Base-by-base conservation (phyloP, 1,140 invertebrate genomes). In the Camponotus vicinus region DNA sequence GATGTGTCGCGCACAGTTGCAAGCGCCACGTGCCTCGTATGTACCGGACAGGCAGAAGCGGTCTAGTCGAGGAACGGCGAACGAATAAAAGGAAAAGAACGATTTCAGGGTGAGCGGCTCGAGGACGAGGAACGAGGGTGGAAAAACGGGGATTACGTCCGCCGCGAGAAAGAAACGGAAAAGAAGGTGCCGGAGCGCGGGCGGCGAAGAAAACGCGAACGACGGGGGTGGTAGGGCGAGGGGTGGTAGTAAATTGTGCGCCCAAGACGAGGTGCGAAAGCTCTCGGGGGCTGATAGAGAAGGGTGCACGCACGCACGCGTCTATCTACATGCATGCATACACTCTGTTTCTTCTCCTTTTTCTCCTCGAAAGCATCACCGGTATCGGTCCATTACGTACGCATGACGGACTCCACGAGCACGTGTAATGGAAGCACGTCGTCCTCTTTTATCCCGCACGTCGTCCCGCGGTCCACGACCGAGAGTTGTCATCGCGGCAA, bases 231-330 rank as follows among this genome's bases (percentile, higher is more conserved):
- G 59, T 63, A 37, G n/a, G 27, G 27, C 27, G 27, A 27, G 37
- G 70, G 32, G 45, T 52, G 79, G 84, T 89, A 87, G 86, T 86
- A 88, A 90, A 91, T 92, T 86, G 87, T 89, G 40, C 45, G 77
- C 61, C 57, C 76, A 86, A 87, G 71, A 87, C 45, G 78, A 49
- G 70, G 40, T 52, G 82, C 79, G 42, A 82, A 73, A 85, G 80
- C 78, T 85, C 64, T 87, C 84, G 55, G 66, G 37, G 49, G n/a
- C 37, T 82, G 87, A 86, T 75, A 86, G 76, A 82, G 64, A 37
- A 73, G 63, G 86, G 64, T 71, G 66, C 49, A n/a, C 57, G 52
- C 49, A 27, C 9, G 13, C 34, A 70, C 37, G 57, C 57, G 37
- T 55, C 32, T 4, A 7, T 15, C 49, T 49, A 32, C 13, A 34